Percentiles rank a stretch among this genome's conserved stretches.
These are phyloP conservation scores for Lytechinus pictus DNA, from an alignment of 35 echinoderm and acorn worm species.

Conservation along the genomic window DNA sequence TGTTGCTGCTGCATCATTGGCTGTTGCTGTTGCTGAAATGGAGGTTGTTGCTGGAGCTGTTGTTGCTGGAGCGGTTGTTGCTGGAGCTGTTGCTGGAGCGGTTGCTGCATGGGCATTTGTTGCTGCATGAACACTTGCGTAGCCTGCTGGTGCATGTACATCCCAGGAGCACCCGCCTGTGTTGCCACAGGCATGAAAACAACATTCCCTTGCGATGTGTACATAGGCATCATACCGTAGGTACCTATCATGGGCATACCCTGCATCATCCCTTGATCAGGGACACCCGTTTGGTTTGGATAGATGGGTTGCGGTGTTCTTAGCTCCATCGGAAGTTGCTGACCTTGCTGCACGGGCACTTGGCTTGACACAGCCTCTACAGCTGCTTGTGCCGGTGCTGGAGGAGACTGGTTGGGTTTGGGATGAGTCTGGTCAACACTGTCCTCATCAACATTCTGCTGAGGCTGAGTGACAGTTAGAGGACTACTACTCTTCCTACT, in stretches of 20 bases:
- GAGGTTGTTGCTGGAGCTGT: neutral
- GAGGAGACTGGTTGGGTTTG: slow-evolving; percentile 21
- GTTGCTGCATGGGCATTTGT: slow-evolving; percentile 24
- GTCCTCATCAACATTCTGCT: neutral
- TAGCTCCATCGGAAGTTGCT: neutral
- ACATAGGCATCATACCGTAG: neutral
- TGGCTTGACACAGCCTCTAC: neutral
- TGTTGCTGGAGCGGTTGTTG: neutral
- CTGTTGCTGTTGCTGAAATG: slow-evolving; percentile 6
- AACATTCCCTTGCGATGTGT: neutral
- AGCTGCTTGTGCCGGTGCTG: neutral
- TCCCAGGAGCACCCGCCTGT: slow-evolving; percentile 27
- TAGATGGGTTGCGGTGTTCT: slow-evolving; percentile 27
- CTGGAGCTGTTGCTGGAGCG: neutral
- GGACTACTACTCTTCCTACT: slow-evolving; percentile 34
- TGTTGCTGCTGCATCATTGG: slow-evolving; percentile 9
- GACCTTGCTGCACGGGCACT: neutral
- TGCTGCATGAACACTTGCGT: neutral
- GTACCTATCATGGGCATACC: slow-evolving; percentile 24
- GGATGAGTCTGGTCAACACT: slow-evolving; percentile 6
- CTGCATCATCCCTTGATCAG: neutral
- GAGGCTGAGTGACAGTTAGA: neutral
- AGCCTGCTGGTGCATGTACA: slow-evolving; percentile 39
- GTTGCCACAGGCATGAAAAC: neutral
- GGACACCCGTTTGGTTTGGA: neutral